Conservation (phyloP, 2,797 vertebrate species). For the Carcharodon carcharias region DNA sequence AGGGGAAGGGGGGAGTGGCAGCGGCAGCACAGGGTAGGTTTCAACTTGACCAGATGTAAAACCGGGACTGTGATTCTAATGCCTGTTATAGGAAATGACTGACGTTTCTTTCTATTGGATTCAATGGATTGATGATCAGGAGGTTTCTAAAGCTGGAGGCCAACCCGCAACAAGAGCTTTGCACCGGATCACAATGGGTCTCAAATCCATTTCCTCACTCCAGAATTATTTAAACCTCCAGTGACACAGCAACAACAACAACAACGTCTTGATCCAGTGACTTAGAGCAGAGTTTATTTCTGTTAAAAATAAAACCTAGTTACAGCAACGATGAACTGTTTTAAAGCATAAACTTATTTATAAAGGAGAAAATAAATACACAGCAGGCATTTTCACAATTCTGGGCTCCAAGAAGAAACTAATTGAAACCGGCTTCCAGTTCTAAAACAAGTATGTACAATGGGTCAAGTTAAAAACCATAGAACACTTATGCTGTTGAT, state of each 20-base stretch:
- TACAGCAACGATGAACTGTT: background rate
- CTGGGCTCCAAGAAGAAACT: background rate
- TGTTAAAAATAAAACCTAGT: background rate
- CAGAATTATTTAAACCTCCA: background rate
- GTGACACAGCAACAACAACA: background rate
- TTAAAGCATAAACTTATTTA: slow-evolving; percentile 16
- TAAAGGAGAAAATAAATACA: slow-evolving; percentile 26
- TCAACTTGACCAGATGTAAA: background rate
- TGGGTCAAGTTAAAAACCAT: background rate
- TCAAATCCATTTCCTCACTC: background rate
- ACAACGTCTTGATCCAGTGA: background rate
- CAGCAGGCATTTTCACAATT: background rate
- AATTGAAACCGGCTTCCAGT: background rate
- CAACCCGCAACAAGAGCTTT: background rate
- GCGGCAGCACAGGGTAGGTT: background rate
- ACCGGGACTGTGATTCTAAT: background rate
- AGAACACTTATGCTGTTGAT: background rate
- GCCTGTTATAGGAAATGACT: background rate
- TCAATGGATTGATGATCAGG: background rate
- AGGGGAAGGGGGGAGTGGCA: no score
- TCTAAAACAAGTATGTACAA: background rate
- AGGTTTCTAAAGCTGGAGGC: background rate
- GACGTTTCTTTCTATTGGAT: background rate
- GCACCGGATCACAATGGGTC: background rate
- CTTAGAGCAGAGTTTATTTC: background rate